A percentile compares a stretch with the other conserved stretches of the same genome.
Evolutionary conservation across 37 sponge, comb jelly and placozoan genomes (phyloP).

Genomic region (Theonella swinhoei): DNA sequence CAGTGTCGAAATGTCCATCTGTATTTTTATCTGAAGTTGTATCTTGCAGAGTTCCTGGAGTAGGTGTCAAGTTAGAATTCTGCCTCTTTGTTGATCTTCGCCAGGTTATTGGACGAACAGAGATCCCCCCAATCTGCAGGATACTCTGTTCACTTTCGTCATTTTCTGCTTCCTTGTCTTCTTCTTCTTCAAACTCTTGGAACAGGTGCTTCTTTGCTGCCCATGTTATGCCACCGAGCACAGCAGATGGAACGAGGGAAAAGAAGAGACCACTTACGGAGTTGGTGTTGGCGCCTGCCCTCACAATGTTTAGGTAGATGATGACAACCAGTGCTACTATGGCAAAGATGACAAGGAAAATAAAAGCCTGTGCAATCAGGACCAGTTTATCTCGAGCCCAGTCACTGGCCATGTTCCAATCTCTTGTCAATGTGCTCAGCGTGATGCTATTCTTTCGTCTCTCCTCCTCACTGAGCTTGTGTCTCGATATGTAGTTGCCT

Average conservation of each 20-base stretch:
- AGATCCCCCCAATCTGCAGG: not conserved
- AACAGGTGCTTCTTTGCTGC: not conserved
- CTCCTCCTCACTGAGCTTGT: not conserved
- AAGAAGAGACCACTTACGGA: not conserved
- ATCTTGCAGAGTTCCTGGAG: not conserved
- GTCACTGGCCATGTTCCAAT: not conserved
- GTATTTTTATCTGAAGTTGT: not conserved
- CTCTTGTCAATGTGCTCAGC: not conserved
- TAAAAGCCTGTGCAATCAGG: not conserved
- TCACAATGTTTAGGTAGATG: not conserved
- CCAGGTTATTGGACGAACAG: not conserved
- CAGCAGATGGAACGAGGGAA: not conserved
- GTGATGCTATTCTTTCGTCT: not conserved
- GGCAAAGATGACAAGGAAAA: constrained; percentile 2
- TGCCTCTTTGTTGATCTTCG: not conserved
- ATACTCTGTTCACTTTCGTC: not conserved
- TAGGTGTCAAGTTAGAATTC: not conserved
- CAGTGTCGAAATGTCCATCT: not conserved
- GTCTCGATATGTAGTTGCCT: not conserved
- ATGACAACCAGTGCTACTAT: not conserved
- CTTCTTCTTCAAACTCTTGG: not conserved
- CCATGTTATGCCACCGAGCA: not conserved
- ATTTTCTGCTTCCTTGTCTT: not conserved
- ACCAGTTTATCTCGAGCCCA: not conserved
- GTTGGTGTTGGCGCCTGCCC: not conserved